These are phyloP conservation scores for Fukomys damarensis DNA, from an alignment of 2,113 vertebrate genomes.

Conservation along the genomic window DNA sequence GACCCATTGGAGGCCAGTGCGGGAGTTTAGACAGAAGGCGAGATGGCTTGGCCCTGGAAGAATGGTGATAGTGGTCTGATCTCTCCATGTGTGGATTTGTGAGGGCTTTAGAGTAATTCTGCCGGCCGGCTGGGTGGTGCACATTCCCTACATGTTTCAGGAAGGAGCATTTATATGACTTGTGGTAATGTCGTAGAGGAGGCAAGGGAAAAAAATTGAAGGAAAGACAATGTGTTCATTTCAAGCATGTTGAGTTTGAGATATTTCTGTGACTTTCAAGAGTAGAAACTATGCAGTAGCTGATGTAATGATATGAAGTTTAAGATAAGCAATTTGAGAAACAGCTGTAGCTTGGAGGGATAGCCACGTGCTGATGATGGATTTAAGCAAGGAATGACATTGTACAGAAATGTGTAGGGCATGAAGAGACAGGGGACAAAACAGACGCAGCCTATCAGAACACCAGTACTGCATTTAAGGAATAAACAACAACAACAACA, in stretches of 20 bases:
- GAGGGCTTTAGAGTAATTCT: neutral
- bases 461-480: neutral
- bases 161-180: neutral
- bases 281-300: neutral
- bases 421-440: neutral
- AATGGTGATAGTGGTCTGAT: neutral
- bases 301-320: conserved; percentile 1
- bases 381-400: neutral
- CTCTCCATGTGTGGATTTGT: neutral
- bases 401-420: neutral
- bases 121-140: neutral
- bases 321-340: neutral
- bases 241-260: neutral
- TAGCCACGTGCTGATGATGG: neutral
- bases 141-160: neutral
- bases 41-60: neutral
- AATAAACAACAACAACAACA: conserved; percentile 19
- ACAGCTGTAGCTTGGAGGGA: neutral
- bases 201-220: neutral
- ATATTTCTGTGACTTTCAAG: neutral
- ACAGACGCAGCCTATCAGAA: neutral
- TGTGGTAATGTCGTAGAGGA: neutral
- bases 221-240: neutral
- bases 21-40: neutral
- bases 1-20: neutral